Evolutionary conservation across 2,113 vertebrate genomes (phyloP), one percentile per base, ranked within the genome.

Genomic region (Neolamprologus sp.): DNA sequence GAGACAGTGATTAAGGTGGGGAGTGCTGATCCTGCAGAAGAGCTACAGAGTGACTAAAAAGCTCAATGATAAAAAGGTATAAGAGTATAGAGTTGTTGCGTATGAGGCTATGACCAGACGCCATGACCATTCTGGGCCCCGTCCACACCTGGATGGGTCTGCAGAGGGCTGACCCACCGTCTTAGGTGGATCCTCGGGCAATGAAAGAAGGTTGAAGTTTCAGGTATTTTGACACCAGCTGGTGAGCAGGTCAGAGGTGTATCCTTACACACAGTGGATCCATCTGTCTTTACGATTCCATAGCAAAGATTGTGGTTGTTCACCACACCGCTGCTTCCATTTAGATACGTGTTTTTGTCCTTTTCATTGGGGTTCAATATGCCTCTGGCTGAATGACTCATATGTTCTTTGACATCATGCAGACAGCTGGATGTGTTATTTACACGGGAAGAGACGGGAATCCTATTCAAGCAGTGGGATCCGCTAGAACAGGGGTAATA

Each of bases 401-500:
- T 4, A 14, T 42, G 2, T 71, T 14, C 2, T 42, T 4, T 9
- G n/a, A 71, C n/a, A 71, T 71, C n/a, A 71, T 23, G 65, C 35
- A 68, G 63, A 68, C 35, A 68, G 63, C 65, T 42, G 65, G 13
- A 40, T 42, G 37, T 42, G 37, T 14, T 42, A 40, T 16, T 42
- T 71, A 23, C 65, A 42, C 2, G 7, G 37, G 13, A 71, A 73
- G 37, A 42, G 37, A 42, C 2, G 37, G 65, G 65, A 71, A 42
- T 23, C 37, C n/a, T 23, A 42, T 71, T 71, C 37, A 42, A 23
- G 65, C n/a, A 73, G 12, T 73, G 65, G 37, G 65, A 71, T 23
- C 0, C 0, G 13, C 37, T 16, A 42, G 13, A 73, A 2, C 54
- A 55, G 53, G 21, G n/a, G n/a, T 54, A 0, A 9, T 35, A 9